phyloP scores from a whole-genome alignment of 2,797 vertebrate species.

The Paedocypris micromegethes region DNA sequence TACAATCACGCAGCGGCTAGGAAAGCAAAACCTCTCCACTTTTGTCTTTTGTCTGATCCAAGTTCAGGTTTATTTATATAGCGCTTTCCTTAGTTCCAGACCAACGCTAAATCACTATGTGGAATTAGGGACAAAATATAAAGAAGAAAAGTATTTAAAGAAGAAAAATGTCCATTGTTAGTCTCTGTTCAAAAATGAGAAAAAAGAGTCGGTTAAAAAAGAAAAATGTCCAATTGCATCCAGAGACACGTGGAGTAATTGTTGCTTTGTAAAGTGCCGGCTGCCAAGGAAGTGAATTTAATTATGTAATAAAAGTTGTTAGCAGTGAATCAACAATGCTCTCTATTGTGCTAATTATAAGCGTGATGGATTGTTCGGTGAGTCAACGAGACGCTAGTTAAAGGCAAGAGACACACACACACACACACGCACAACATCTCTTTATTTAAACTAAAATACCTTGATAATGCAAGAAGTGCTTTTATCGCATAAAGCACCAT shows the following conservation, averaged over 20 bases:
- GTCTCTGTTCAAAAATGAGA: no score
- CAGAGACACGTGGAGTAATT: constrained; percentile 27
- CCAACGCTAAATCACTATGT: no score
- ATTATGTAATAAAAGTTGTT: constrained; percentile 33
- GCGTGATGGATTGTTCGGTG: constrained; percentile 47
- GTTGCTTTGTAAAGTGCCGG: constrained; percentile 26
- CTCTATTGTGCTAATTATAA: constrained; percentile 52
- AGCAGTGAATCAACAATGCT: constrained; percentile 16
- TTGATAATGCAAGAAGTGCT: constrained; percentile 64
- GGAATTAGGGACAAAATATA: no score
- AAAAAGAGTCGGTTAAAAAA: no score
- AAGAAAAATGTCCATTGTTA: no score
- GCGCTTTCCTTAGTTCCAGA: no score
- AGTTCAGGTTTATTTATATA: no score
- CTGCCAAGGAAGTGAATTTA: constrained; percentile 34
- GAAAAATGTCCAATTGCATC: no score
- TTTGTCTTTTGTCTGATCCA: no score
- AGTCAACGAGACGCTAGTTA: constrained; percentile 16
- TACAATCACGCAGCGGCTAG: no score
- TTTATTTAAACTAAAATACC: constrained; percentile 74
- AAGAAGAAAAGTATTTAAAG: no score
- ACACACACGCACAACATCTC: constrained; percentile 43
- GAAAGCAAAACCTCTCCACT: no score
- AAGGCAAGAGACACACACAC: constrained; percentile 5
- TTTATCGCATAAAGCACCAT: constrained; percentile 59